These are phyloP conservation scores for Drosophila setosimentum DNA, from an alignment of 2,888 invertebrate species.

Conservation along the genomic window DNA sequence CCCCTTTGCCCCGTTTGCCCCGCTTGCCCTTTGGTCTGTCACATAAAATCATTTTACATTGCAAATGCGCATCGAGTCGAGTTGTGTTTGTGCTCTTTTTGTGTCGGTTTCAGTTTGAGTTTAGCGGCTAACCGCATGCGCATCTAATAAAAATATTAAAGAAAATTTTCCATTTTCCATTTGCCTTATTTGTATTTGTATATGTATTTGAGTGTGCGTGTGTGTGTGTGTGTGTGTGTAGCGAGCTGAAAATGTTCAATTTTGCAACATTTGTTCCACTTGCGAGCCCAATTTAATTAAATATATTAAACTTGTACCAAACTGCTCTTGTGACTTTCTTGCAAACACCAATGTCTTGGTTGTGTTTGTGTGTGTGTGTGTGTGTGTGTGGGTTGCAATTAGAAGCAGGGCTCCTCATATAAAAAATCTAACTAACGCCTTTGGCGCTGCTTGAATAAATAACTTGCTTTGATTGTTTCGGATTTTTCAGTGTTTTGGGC, in stretches of 20 bases:
- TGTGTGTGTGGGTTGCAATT: conserved; percentile 26
- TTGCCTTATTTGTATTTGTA: conserved; percentile 9
- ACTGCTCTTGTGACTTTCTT: conserved; percentile 32
- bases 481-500: conserved; percentile 22
- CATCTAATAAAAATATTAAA: conserved; percentile 72
- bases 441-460: conserved; percentile 20
- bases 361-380: neutral
- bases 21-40: conserved; percentile 30
- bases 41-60: conserved; percentile 73
- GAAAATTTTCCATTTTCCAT: conserved; percentile 46
- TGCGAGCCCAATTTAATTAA: conserved; percentile 48
- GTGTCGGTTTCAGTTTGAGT: conserved; percentile 17
- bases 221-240: conserved; percentile 3
- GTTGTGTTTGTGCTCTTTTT: conserved; percentile 12
- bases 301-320: conserved; percentile 28
- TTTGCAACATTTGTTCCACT: conserved; percentile 45
- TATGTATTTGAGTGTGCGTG: conserved; percentile 19
- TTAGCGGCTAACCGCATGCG: conserved; percentile 62
- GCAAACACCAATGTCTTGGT: conserved; percentile 8
- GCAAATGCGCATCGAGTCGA: conserved; percentile 48
- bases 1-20: too few relatives aligned
- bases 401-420: conserved; percentile 16
- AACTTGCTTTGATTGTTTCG: conserved; percentile 54
- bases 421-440: conserved; percentile 22
- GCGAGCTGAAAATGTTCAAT: conserved; percentile 27